phyloP scores from a whole-genome alignment of 2,113 vertebrate species.

The Peromyscus polionotus region DNA sequence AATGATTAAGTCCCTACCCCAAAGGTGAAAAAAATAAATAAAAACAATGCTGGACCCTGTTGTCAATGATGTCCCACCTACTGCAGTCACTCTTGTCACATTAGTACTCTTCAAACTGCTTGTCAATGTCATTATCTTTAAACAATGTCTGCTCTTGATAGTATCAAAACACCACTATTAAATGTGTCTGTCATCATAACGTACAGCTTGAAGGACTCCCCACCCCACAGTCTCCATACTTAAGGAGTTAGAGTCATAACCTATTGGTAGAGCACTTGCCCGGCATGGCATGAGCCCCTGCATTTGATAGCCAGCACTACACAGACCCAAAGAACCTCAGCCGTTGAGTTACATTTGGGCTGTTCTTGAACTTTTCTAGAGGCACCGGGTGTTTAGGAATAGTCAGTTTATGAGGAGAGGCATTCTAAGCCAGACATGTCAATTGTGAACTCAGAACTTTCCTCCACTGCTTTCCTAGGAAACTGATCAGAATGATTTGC shows the following conservation, averaged over 20 bases:
- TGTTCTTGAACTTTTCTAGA: slow-evolving; percentile 95
- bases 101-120: slow-evolving; percentile 96
- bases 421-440: slow-evolving; percentile 97
- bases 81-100: slow-evolving; percentile 96
- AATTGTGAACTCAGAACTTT: slow-evolving; percentile 97
- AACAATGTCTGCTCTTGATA: slow-evolving; percentile 95
- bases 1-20: slow-evolving; percentile 89
- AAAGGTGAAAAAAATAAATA: slow-evolving; percentile 97
- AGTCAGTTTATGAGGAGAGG: slow-evolving; percentile 95
- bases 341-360: slow-evolving; percentile 54
- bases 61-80: slow-evolving; percentile 94
- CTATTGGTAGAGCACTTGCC: not conserved
- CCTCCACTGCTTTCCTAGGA: slow-evolving; percentile 97
- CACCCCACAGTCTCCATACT: slow-evolving; percentile 93
- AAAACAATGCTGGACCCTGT: slow-evolving; percentile 93
- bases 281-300: not conserved
- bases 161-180: slow-evolving; percentile 91
- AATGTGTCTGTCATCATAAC: slow-evolving; percentile 95
- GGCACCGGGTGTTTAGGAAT: slow-evolving; percentile 93
- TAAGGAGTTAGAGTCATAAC: not conserved
- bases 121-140: slow-evolving; percentile 95
- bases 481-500: slow-evolving; percentile 97
- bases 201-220: slow-evolving; percentile 91
- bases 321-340: slow-evolving; percentile 80
- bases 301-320: not conserved